Evolutionary conservation across 2,797 vertebrate genomes (phyloP).

Genomic region (Emydoidea blandingii): DNA sequence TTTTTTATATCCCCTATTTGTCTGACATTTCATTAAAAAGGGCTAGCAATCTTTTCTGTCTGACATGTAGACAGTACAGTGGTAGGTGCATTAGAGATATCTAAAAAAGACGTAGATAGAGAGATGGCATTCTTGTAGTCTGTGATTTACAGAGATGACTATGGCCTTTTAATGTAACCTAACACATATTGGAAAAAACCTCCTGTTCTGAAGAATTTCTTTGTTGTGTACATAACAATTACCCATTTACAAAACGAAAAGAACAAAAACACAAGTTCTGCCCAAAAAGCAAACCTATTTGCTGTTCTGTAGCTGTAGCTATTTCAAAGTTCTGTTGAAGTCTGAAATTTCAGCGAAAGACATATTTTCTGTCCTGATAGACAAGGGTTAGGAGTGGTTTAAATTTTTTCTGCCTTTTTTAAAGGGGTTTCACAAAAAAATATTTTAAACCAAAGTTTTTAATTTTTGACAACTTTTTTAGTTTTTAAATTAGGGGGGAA

Average conservation of each 20-base stretch:
- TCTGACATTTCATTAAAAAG: neutral
- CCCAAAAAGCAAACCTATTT: neutral
- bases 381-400: neutral
- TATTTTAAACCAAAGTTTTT: neutral
- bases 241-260: neutral
- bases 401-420: neutral
- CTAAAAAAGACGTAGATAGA: accelerated
- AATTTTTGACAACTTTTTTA: neutral
- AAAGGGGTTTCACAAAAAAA: neutral
- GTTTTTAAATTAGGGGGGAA: neutral
- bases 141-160: neutral
- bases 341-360: neutral
- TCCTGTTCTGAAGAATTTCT: neutral
- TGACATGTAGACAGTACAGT: neutral
- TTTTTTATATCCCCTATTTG: neutral
- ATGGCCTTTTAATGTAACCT: accelerated
- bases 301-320: neutral
- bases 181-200: accelerated
- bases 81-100: neutral
- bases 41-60: neutral
- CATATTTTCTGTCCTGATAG: neutral
- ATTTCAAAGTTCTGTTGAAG: neutral
- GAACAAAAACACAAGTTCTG: neutral
- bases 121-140: neutral
- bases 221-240: neutral